Evolutionary conservation across 2,797 vertebrate species (phyloP).

Genomic region (Spinus pinus): DNA sequence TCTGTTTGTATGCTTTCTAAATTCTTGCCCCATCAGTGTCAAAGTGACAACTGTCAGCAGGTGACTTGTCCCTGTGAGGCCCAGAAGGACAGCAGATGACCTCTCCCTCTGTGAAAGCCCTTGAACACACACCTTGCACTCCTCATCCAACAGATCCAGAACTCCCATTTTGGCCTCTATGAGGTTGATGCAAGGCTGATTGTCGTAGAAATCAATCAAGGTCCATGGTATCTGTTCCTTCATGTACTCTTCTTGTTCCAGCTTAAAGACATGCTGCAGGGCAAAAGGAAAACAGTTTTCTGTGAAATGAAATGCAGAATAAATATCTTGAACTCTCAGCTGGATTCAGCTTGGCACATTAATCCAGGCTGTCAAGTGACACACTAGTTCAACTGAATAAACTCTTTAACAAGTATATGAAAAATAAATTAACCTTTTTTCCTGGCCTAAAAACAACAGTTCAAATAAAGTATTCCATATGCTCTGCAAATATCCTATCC

Average conservation of each 20-base stretch:
- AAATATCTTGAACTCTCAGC: not conserved
- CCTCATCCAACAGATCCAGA: conserved; percentile 95
- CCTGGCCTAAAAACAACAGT: conserved; percentile 1
- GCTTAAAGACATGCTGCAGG: conserved; percentile 94
- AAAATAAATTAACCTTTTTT: conserved; percentile 37
- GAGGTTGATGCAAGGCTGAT: conserved; percentile 99
- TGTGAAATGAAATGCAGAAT: conserved; percentile 35
- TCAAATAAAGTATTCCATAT: not conserved
- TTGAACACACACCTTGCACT: conserved; percentile 86
- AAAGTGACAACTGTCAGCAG: not conserved
- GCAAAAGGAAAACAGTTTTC: conserved; percentile 15
- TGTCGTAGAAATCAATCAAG: conserved; percentile 98
- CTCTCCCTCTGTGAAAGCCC: not conserved
- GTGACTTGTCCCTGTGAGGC: not conserved
- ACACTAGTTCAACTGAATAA: not conserved
- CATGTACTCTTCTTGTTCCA: conserved; percentile 99
- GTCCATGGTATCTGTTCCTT: conserved; percentile 99
- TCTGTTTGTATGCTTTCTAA: not conserved
- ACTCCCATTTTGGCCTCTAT: conserved; percentile 97
- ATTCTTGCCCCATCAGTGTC: not conserved
- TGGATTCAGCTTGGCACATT: not conserved
- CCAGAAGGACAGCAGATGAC: not conserved
- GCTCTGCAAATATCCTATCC: not conserved
- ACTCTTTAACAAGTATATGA: not conserved
- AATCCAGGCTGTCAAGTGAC: not conserved